Evolutionary conservation across 2,113 vertebrate species (phyloP).

Genomic region (Archocentrus centrarchus): DNA sequence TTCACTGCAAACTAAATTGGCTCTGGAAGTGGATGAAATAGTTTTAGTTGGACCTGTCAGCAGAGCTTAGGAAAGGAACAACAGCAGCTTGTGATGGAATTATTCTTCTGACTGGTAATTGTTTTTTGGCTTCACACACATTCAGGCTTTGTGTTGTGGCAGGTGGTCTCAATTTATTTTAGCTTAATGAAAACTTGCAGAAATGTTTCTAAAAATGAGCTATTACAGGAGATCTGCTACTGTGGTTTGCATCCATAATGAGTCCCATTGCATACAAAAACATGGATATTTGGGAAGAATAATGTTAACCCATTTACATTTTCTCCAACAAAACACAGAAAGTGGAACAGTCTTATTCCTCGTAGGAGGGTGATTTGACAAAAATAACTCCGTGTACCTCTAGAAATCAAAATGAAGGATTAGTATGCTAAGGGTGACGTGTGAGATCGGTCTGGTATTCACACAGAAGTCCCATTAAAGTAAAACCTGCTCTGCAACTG

Average conservation of each 20-base stretch:
- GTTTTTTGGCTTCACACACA: not conserved
- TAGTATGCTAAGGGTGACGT: conserved; percentile 38
- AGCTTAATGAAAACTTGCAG: not conserved
- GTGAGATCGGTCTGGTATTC: conserved; percentile 32
- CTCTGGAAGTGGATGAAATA: not conserved
- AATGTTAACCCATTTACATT: conserved; percentile 29
- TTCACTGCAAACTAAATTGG: not conserved
- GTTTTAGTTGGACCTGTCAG: conserved; percentile 6
- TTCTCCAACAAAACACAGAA: conserved; percentile 1
- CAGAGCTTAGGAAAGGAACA: not conserved
- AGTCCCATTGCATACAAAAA: conserved; percentile 2
- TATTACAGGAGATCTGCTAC: not conserved
- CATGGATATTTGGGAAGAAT: conserved; percentile 28
- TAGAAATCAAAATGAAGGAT: conserved; percentile 13
- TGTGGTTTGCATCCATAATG: conserved; percentile 32
- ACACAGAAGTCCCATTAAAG: conserved; percentile 30
- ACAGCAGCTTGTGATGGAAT: conserved; percentile 4
- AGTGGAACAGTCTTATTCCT: not conserved
- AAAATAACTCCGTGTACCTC: not conserved
- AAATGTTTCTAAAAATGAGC: not conserved
- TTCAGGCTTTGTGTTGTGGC: not conserved
- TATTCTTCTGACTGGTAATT: not conserved
- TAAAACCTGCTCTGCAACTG: not conserved
- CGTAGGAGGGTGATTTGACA: conserved; percentile 26
- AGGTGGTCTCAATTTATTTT: not conserved